These are phyloP conservation scores for Stenoptilia bipunctidactyla DNA, from an alignment of 2,888 invertebrate genomes.

Conservation along the genomic window DNA sequence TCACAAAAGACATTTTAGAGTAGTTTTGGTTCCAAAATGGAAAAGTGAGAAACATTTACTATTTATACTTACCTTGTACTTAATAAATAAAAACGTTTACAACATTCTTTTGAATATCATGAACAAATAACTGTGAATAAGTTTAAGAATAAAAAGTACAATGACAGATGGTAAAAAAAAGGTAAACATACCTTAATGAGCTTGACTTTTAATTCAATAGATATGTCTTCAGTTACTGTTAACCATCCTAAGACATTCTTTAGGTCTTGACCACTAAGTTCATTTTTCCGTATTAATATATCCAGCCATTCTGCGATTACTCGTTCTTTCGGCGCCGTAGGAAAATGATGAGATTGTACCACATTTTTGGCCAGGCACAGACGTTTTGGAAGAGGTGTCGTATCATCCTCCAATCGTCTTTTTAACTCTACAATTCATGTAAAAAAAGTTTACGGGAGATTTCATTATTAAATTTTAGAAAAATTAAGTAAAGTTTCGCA, in stretches of 20 bases:
- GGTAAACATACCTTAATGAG: slow-evolving; percentile 40
- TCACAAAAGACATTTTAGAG: too few species aligned
- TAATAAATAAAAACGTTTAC: too few species aligned
- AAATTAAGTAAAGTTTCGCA: neutral
- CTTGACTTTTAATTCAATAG: slow-evolving; percentile 41
- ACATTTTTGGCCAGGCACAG: slow-evolving; percentile 67
- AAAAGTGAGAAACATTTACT: too few species aligned
- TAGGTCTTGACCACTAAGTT: slow-evolving; percentile 32
- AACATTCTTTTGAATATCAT: too few species aligned
- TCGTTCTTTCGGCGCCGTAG: slow-evolving; percentile 59
- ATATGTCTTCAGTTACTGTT: slow-evolving; percentile 35
- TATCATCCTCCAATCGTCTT: slow-evolving; percentile 44
- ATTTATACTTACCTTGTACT: too few species aligned
- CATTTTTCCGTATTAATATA: slow-evolving; percentile 28
- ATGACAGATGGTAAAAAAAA: neutral
- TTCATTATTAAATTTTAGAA: neutral
- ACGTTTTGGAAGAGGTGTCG: slow-evolving; percentile 57
- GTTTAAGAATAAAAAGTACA: too few species aligned
- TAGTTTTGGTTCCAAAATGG: too few species aligned
- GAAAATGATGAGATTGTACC: slow-evolving; percentile 54
- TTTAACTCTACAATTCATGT: slow-evolving; percentile 46
- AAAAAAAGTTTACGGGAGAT: slow-evolving; percentile 11
- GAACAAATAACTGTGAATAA: too few species aligned
- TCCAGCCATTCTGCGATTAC: slow-evolving; percentile 63
- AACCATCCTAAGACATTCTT: slow-evolving; percentile 42